phyloP scores from a whole-genome alignment of 2,888 invertebrate species.

The Minunthozetes semirufus region DNA sequence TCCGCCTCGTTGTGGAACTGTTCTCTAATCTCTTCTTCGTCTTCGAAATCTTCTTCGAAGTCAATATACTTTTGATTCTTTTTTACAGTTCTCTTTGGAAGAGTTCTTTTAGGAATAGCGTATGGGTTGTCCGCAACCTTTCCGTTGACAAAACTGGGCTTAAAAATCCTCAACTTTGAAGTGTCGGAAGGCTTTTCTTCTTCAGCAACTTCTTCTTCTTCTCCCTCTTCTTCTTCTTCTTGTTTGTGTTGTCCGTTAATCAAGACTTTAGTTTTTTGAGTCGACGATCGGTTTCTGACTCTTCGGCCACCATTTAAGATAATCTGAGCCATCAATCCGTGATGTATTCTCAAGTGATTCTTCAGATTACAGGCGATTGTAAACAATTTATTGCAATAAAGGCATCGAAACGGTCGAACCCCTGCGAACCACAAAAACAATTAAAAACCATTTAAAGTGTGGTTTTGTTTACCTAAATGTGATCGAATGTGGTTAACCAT shows the following conservation, averaged over 20 bases:
- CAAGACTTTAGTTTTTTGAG: no score
- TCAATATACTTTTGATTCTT: background rate
- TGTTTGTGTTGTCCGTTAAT: no score
- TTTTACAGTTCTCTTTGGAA: background rate
- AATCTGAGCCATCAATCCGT: slow-evolving; percentile 13
- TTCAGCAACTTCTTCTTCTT: background rate
- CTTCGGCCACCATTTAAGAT: background rate
- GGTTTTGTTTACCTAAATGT: background rate
- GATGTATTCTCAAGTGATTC: slow-evolving; percentile 21
- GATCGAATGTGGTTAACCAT: slow-evolving; percentile 1
- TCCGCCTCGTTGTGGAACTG: background rate
- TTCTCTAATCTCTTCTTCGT: background rate
- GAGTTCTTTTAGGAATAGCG: background rate
- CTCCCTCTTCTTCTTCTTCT: background rate
- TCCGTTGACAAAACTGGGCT: slow-evolving; percentile 21
- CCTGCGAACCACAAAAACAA: background rate
- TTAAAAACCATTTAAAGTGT: background rate
- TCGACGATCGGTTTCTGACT: no score
- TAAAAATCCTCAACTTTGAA: slow-evolving; percentile 23
- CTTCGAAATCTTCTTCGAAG: background rate
- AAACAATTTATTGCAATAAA: slow-evolving; percentile 3
- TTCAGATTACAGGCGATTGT: slow-evolving; percentile 26
- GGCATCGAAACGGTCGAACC: background rate
- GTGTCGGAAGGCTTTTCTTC: background rate
- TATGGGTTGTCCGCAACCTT: background rate